Conservation (phyloP, 2,797 vertebrate species). For the Rhinatrema bivittatum region DNA sequence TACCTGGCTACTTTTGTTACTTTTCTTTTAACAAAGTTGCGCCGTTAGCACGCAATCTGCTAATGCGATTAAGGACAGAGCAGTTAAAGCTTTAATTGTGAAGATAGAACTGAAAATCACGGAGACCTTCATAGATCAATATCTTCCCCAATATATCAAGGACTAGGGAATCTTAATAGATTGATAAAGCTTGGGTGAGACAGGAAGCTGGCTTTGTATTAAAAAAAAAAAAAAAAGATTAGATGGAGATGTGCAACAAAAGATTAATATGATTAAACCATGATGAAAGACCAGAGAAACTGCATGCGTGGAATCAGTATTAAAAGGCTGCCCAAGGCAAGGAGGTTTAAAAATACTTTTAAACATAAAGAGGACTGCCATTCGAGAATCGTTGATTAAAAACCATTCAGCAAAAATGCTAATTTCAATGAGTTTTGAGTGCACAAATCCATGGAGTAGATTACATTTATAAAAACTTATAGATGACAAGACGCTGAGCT, state of each 20-base stretch:
- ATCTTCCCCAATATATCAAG: background rate
- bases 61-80: constrained; percentile 15
- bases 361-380: constrained; percentile 29
- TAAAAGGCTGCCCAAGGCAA: background rate
- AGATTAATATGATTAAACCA: constrained; percentile 38
- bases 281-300: constrained; percentile 22
- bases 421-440: constrained; percentile 28
- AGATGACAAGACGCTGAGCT: constrained; percentile 33
- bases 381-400: constrained; percentile 44
- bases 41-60: no score
- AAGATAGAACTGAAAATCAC: background rate
- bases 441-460: constrained; percentile 40
- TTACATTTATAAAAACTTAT: constrained; percentile 36
- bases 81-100: constrained; percentile 13
- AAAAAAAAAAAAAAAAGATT: constrained; percentile 34
- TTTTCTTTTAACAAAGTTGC: no score
- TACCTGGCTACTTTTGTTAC: no score
- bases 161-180: constrained; percentile 11
- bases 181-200: constrained; percentile 19
- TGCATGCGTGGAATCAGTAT: constrained; percentile 10
- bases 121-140: background rate
- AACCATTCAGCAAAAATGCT: constrained; percentile 45
- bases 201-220: constrained; percentile 28
- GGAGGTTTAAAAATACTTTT: constrained; percentile 28
- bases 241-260: constrained; percentile 25